Evolutionary conservation across 2,113 vertebrate genomes (phyloP).

Genomic region (Dicrurus megarhynchus): DNA sequence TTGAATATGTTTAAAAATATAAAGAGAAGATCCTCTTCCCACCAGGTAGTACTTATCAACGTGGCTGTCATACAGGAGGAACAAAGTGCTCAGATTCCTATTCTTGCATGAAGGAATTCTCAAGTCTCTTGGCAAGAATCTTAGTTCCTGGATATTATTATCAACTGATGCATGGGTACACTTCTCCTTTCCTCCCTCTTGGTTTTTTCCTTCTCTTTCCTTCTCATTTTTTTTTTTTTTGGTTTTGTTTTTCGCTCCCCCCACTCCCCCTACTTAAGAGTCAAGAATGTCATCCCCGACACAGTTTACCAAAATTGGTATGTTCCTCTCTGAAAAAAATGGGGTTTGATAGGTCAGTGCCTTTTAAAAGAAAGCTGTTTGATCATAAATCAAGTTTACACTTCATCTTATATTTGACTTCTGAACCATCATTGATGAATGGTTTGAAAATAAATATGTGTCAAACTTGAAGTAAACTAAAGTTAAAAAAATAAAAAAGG

Average conservation of each 20-base stretch:
- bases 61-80: neutral
- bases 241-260: neutral
- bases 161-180: neutral
- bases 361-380: neutral
- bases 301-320: neutral
- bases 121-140: neutral
- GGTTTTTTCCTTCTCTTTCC: neutral
- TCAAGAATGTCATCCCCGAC: neutral
- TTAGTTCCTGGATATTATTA: neutral
- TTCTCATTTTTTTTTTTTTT: neutral
- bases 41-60: neutral
- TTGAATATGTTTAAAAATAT: neutral
- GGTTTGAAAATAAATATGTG: neutral
- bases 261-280: accelerated
- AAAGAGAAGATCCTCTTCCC: neutral
- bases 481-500: neutral
- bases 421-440: neutral
- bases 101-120: neutral
- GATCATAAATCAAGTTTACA: neutral
- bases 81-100: neutral
- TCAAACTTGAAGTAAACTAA: neutral
- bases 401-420: neutral
- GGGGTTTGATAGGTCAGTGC: neutral
- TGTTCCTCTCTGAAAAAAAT: neutral
- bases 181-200: neutral